Percentiles rank a stretch among this genome's conserved stretches.
These are phyloP conservation scores for Bettongia penicillata DNA, from an alignment of 2,113 vertebrate genomes.

Conservation along the genomic window DNA sequence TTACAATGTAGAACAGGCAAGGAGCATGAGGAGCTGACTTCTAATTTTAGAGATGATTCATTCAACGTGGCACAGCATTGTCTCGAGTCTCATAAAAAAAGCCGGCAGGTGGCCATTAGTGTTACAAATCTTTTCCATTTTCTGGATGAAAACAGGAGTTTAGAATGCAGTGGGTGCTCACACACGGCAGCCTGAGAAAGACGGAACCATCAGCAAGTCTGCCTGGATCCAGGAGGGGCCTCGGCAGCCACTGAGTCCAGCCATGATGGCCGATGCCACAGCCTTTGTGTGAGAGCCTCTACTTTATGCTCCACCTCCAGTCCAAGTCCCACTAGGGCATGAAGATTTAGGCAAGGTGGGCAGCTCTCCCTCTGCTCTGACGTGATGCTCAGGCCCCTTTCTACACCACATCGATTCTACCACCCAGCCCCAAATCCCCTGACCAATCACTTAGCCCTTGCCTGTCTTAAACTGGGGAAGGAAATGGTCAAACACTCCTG, in stretches of 20 bases:
- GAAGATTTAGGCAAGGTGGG: not conserved
- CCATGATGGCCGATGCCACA: not conserved
- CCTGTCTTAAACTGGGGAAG: not conserved
- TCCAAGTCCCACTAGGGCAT: not conserved
- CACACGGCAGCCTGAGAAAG: not conserved
- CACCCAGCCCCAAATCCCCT: not conserved
- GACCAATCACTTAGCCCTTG: not conserved
- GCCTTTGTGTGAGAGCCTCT: not conserved
- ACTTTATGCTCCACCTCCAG: not conserved
- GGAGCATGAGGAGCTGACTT: conserved; percentile 54
- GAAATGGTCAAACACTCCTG: not conserved
- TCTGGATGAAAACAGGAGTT: conserved; percentile 48
- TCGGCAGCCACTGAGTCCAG: not conserved
- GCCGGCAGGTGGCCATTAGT: conserved; percentile 51
- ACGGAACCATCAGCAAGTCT: not conserved
- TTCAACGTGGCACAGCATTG: conserved; percentile 46
- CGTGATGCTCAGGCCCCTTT: not conserved
- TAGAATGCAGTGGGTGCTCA: not conserved
- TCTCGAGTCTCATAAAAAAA: conserved; percentile 57
- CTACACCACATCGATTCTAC: not conserved
- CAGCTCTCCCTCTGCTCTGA: not conserved
- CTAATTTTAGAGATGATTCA: conserved; percentile 74
- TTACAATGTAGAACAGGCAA: conserved; percentile 56
- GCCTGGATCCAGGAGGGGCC: not conserved
- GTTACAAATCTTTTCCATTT: conserved; percentile 46